Percentiles rank a stretch among this genome's conserved stretches.
Evolutionary conservation across 2,888 invertebrate species (phyloP).

Genomic region (Chydorus sphaericus): DNA sequence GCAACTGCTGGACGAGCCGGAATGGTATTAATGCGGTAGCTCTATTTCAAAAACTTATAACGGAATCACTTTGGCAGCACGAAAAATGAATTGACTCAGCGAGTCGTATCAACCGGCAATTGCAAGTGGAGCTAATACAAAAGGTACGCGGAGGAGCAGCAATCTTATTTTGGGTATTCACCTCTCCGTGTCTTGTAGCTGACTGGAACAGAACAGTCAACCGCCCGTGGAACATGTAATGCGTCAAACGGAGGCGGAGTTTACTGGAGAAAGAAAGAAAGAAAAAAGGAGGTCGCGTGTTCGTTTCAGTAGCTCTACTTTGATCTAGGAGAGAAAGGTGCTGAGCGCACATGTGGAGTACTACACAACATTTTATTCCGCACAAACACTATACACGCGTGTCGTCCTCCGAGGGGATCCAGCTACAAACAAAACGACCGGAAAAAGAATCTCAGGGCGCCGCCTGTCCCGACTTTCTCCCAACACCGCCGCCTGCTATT

Average conservation of each 20-base stretch:
- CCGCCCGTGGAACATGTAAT: background rate
- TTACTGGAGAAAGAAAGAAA: background rate
- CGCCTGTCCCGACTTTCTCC: too few species aligned
- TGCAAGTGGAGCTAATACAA: too few species aligned
- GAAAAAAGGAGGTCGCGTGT: background rate
- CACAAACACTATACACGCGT: background rate
- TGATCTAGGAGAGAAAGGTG: background rate
- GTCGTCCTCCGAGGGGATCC: background rate
- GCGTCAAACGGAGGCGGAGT: too few species aligned
- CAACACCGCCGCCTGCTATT: too few species aligned
- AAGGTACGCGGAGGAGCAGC: background rate
- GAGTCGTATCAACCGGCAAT: too few species aligned
- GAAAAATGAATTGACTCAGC: too few species aligned
- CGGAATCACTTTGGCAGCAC: too few species aligned
- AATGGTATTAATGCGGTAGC: too few species aligned
- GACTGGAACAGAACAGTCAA: background rate
- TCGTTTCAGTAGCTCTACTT: background rate
- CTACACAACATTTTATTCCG: background rate
- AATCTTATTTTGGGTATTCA: background rate
- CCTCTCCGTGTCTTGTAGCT: too few species aligned
- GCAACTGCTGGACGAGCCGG: too few species aligned
- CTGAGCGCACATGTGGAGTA: background rate
- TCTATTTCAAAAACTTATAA: too few species aligned
- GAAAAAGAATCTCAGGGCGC: too few species aligned
- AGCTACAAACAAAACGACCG: background rate